Evolutionary conservation across 1,140 invertebrate genomes (phyloP), one percentile per base, ranked within the genome.

Genomic region (Euwallacea similis): DNA sequence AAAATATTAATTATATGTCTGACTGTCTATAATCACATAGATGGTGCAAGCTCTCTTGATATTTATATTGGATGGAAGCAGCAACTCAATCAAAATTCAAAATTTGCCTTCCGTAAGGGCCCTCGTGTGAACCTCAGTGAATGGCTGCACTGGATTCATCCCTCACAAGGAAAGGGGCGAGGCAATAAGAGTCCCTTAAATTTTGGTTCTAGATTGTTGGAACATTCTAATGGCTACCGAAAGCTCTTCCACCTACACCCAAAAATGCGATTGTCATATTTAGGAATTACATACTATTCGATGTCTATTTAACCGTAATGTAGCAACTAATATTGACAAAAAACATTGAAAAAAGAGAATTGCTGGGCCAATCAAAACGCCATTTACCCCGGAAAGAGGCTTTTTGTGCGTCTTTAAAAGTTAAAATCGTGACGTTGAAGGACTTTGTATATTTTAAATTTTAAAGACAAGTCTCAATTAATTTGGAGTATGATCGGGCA

Each of bases 121-220:
- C 82, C 79, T 75, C 76, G 76, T 77, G 61, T 74, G 81, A 64
- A 77, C 80, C 80, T 72, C 73, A 77, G 82, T 83, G 83, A 83
- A 83, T 84, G 83, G 83, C 83, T 84, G 83, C 83, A 82, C 82
- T 73, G 73, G 79, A 81, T 80, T 80, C 60, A 41, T 70, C 75
- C 75, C 46, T 44, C 61, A 74, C 60, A 43, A 59, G 15, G 60
- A 15, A 13, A 42, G 72, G 77, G 70, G 70, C 75, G 76, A 73
- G 77, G 79, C 79, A 79, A 80, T 80, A 71, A 81, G 79, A 78
- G 56, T 58, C 74, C 78, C 79, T 74, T 64, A n/a, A 56, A 11
- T 15, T 76, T 74, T 46, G 72, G 54, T 62, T 33, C 54, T 65
- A 63, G 58, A 62, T 69, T 43, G 2, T 43, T 65, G 41, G 50